Evolutionary conservation across 2,797 vertebrate species (phyloP).

Genomic region (Threskiornis aethiopicus): DNA sequence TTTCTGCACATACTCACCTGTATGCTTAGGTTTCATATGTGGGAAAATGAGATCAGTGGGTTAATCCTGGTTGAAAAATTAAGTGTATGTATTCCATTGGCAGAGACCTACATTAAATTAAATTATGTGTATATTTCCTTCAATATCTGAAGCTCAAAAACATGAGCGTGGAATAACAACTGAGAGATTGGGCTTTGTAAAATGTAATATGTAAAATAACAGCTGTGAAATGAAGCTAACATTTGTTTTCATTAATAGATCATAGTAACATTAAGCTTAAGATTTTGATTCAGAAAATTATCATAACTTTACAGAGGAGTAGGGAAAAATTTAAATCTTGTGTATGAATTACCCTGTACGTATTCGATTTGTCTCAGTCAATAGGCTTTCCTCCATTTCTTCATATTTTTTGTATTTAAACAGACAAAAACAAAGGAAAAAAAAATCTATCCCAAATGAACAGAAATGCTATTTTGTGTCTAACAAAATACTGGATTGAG

Average conservation of each 20-base stretch:
- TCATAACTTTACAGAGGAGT: not conserved
- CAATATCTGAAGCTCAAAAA: not conserved
- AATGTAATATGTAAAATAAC: not conserved
- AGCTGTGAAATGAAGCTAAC: not conserved
- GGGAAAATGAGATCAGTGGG: not conserved
- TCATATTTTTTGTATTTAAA: not conserved
- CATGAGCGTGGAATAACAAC: not conserved
- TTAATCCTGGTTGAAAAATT: not conserved
- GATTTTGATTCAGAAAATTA: not conserved
- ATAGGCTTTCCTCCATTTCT: not conserved
- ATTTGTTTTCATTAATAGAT: not conserved
- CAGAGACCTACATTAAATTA: not conserved
- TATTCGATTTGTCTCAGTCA: slow-evolving; percentile 19
- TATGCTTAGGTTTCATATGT: not conserved
- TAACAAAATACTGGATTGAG: not conserved
- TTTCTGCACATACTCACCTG: not conserved
- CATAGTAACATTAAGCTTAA: not conserved
- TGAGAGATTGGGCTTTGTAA: not conserved
- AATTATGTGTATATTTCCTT: not conserved
- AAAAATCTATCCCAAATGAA: not conserved
- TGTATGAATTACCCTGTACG: not conserved
- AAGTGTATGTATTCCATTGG: not conserved
- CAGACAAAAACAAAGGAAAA: not conserved
- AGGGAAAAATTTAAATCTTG: not conserved
- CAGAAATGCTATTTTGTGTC: slow-evolving; percentile 3